Evolutionary conservation across 2,797 vertebrate species (phyloP).

Genomic region (Chrysolophus pictus): DNA sequence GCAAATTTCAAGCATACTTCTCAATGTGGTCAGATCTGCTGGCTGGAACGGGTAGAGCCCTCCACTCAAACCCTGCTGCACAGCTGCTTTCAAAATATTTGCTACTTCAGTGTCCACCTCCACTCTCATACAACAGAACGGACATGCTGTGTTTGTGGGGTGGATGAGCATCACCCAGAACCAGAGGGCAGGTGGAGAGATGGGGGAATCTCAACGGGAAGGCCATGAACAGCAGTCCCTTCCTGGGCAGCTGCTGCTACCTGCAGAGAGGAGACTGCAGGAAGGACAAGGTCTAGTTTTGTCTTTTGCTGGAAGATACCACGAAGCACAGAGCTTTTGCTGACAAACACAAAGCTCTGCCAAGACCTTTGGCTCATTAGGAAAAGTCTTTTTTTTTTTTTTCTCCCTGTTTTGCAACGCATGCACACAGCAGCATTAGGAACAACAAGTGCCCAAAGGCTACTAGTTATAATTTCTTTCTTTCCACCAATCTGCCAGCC

Average conservation of each 20-base stretch:
- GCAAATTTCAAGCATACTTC: slow-evolving; percentile 58
- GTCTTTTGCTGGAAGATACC: slow-evolving; percentile 22
- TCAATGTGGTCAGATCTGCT: neutral
- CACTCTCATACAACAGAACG: accelerated
- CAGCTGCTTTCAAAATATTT: neutral
- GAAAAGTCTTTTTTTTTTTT: slow-evolving; percentile 13
- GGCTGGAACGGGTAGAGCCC: neutral
- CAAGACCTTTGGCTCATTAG: slow-evolving; percentile 74
- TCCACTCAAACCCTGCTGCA: neutral
- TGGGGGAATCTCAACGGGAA: neutral
- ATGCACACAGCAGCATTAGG: neutral
- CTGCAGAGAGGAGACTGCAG: slow-evolving; percentile 46
- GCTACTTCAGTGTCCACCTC: neutral
- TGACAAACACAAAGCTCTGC: slow-evolving; percentile 72
- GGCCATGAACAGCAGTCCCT: neutral
- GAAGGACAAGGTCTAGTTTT: slow-evolving; percentile 77
- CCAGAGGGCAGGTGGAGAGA: neutral
- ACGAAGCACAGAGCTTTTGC: slow-evolving; percentile 72
- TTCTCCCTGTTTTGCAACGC: neutral
- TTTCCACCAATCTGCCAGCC: slow-evolving; percentile 23
- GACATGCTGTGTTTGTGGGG: accelerated
- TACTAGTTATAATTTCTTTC: slow-evolving; percentile 42
- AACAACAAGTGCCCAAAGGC: slow-evolving; percentile 77
- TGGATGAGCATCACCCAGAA: neutral
- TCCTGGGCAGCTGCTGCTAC: slow-evolving; percentile 17